Evolutionary conservation across 2,113 vertebrate species (phyloP).

Genomic region (Corydoras sp.): DNA sequence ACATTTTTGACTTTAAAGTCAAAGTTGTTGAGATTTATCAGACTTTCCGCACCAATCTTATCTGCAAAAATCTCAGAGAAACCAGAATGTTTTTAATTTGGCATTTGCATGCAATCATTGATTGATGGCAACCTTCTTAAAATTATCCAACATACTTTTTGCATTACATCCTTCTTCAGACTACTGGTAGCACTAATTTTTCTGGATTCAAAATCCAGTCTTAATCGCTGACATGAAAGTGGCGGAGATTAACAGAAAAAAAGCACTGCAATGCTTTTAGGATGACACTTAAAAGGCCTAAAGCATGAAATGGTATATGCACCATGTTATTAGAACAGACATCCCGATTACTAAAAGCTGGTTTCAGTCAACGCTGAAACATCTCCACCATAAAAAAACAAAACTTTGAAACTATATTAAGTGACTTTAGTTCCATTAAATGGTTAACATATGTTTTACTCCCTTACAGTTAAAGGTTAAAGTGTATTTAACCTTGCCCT

Average conservation of each 20-base stretch:
- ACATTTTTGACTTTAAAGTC: too few species aligned
- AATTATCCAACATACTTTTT: slow-evolving; percentile 19
- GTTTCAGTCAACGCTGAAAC: slow-evolving; percentile 22
- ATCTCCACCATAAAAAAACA: not conserved
- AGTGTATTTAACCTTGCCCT: slow-evolving; percentile 14
- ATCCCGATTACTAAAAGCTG: slow-evolving; percentile 24
- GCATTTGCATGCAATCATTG: slow-evolving; percentile 26
- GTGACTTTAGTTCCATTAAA: not conserved
- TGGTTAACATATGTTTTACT: slow-evolving; percentile 6
- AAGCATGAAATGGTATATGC: slow-evolving; percentile 22
- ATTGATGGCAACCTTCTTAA: slow-evolving; percentile 28
- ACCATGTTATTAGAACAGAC: slow-evolving; percentile 25
- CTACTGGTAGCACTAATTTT: slow-evolving; percentile 23
- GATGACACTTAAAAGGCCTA: slow-evolving; percentile 33
- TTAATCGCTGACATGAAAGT: slow-evolving; percentile 30
- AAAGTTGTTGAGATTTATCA: too few species aligned
- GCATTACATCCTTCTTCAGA: slow-evolving; percentile 23
- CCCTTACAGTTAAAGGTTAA: slow-evolving; percentile 7
- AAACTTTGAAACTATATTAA: not conserved
- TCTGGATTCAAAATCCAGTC: slow-evolving; percentile 22
- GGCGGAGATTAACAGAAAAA: slow-evolving; percentile 13
- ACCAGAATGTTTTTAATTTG: slow-evolving; percentile 9
- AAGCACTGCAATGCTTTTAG: slow-evolving; percentile 22
- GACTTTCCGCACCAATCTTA: too few species aligned
- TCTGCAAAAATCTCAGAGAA: slow-evolving; percentile 25